phyloP scores from a whole-genome alignment of 37 sponge, comb jelly and placozoan species.

The Eunapius fragilis region DNA sequence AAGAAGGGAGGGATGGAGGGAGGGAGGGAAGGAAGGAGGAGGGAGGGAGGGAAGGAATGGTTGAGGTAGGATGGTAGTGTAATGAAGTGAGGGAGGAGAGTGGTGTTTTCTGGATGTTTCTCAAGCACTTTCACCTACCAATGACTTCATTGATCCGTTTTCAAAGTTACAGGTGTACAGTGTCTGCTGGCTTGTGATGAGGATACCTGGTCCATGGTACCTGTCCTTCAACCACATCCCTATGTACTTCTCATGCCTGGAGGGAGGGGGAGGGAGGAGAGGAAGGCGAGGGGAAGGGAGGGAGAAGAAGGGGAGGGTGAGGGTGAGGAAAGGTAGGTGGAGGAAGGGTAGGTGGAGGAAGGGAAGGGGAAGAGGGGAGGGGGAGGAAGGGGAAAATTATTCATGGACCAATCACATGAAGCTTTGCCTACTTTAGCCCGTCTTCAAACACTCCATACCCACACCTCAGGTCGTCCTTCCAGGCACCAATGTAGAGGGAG shows the following conservation, averaged over 20 bases:
- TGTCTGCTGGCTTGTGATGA: conserved; percentile 3
- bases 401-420: not conserved
- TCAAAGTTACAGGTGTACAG: too few species aligned
- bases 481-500: conserved; percentile 50
- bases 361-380: not conserved
- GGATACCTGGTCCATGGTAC: conserved; percentile 58
- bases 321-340: not conserved
- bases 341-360: not conserved
- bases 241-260: conserved; percentile 53
- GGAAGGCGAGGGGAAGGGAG: not conserved
- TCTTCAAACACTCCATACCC: conserved; percentile 74
- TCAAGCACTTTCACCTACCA: too few species aligned
- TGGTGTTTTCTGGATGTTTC: too few species aligned
- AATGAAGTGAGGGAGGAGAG: too few species aligned
- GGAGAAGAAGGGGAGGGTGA: not conserved
- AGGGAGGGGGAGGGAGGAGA: not conserved
- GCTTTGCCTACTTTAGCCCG: not conserved
- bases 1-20: too few species aligned
- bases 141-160: too few species aligned
- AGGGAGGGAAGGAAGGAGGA: too few species aligned
- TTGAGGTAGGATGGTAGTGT: too few species aligned
- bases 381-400: too few species aligned
- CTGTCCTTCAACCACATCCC: conserved; percentile 65
- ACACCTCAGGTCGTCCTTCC: conserved; percentile 46
- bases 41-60: too few species aligned